A percentile compares a stretch with the other conserved stretches of the same genome.
These are phyloP conservation scores for Scaptomyza cyrtandrae DNA, from an alignment of 2,888 invertebrate species.

Conservation along the genomic window DNA sequence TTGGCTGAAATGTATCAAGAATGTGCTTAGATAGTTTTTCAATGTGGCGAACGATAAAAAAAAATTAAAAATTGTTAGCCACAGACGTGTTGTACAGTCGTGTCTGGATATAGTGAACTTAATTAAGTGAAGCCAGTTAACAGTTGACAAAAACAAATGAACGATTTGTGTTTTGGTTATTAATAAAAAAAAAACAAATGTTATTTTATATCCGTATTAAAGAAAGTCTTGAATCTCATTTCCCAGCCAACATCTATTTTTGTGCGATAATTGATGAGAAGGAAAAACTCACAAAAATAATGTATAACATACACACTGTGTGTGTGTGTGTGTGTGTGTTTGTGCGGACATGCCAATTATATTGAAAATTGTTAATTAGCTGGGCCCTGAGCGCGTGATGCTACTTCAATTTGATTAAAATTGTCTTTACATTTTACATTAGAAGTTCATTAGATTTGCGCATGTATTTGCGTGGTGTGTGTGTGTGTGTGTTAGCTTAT, in stretches of 20 bases:
- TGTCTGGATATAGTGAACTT: too few relatives aligned
- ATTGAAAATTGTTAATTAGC: slow-evolving; percentile 12
- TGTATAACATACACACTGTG: background rate
- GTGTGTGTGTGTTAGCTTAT: background rate
- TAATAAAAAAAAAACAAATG: too few relatives aligned
- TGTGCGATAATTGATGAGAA: background rate
- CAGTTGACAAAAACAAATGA: too few relatives aligned
- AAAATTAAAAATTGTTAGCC: too few relatives aligned
- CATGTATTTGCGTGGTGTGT: background rate
- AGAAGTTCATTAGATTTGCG: background rate
- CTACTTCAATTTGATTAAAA: slow-evolving; percentile 9
- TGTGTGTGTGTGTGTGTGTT: background rate
- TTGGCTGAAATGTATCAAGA: too few relatives aligned
- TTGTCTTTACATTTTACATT: slow-evolving; percentile 1
- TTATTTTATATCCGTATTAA: too few relatives aligned
- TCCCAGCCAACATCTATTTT: background rate
- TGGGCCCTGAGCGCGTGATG: background rate
- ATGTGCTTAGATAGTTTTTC: too few relatives aligned
- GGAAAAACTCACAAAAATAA: background rate
- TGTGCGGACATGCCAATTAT: background rate
- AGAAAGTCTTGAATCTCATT: background rate
- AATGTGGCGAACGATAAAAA: too few relatives aligned
- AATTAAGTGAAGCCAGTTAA: too few relatives aligned
- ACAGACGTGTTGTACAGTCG: too few relatives aligned
- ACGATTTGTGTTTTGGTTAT: too few relatives aligned